Percentiles rank a stretch among this genome's conserved stretches.
phyloP scores from a whole-genome alignment of 2,797 vertebrate species.

The Pristis pectinata region DNA sequence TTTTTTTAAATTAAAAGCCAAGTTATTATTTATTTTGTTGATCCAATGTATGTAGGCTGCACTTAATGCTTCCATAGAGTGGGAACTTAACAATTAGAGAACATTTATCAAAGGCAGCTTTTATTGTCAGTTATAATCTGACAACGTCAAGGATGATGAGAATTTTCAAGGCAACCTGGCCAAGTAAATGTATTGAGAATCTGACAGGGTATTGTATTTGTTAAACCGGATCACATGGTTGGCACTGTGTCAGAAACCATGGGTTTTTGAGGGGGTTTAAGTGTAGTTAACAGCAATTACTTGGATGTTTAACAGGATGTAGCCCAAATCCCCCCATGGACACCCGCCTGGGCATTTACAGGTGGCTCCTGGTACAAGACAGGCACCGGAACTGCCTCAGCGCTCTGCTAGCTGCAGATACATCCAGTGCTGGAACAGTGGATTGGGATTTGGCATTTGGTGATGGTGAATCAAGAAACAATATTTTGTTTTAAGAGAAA shows the following conservation, averaged over 20 bases:
- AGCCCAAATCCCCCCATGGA: background rate
- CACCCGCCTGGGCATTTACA: too few relatives aligned
- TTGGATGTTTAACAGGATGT: background rate
- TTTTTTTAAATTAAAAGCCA: conserved; percentile 30
- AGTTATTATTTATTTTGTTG: conserved; percentile 28
- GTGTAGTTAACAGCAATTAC: background rate
- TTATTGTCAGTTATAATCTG: background rate
- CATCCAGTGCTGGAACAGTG: too few relatives aligned
- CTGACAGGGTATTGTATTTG: too few relatives aligned
- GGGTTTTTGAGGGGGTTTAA: background rate
- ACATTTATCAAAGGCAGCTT: background rate
- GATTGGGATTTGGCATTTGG: too few relatives aligned
- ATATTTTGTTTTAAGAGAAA: too few relatives aligned
- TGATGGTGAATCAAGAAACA: too few relatives aligned
- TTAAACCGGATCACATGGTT: background rate
- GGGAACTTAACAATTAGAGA: conserved; percentile 19
- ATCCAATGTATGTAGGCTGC: background rate
- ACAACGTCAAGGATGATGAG: conserved; percentile 11
- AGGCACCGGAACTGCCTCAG: background rate
- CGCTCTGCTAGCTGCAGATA: background rate
- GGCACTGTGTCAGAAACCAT: background rate
- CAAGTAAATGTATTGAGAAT: background rate
- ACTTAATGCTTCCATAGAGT: background rate
- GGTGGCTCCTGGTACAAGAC: background rate
- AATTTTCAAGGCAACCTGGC: background rate